Evolutionary conservation across 2,888 invertebrate genomes (phyloP).

Genomic region (Nemotelus pantherinus): DNA sequence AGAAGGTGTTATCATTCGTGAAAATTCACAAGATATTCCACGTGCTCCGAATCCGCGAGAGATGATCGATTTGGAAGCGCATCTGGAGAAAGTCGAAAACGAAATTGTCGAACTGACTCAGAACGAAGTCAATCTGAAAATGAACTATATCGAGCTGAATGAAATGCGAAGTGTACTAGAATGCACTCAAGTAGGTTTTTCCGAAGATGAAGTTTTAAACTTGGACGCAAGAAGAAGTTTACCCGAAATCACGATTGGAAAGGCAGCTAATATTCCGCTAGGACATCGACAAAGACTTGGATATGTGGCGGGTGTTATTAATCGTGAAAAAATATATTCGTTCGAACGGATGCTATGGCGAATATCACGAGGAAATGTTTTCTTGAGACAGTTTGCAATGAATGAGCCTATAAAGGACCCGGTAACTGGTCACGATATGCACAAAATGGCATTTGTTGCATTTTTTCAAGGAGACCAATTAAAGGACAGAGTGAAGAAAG

Average conservation of each 20-base stretch:
- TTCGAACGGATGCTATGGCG: conserved; percentile 95
- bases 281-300: conserved; percentile 69
- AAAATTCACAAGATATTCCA: conserved; percentile 75
- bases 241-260: conserved; percentile 43
- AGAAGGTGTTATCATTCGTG: conserved; percentile 81
- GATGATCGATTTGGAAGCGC: conserved; percentile 90
- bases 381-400: conserved; percentile 85
- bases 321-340: conserved; percentile 85
- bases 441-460: conserved; percentile 89
- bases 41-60: conserved; percentile 83
- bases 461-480: conserved; percentile 94
- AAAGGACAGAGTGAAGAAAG: conserved; percentile 89
- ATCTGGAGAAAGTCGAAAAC: conserved; percentile 90
- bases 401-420: conserved; percentile 86
- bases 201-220: conserved; percentile 47
- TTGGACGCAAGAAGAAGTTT: conserved; percentile 70
- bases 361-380: conserved; percentile 91
- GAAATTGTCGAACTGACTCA: conserved; percentile 90
- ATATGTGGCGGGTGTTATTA: conserved; percentile 93
- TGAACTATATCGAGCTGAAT: conserved; percentile 86
- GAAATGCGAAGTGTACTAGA: conserved; percentile 88
- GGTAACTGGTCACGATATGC: conserved; percentile 85
- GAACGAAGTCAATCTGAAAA: conserved; percentile 89
- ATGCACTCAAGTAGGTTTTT: conserved; percentile 73
- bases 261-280: conserved; percentile 20